Evolutionary conservation across 2,888 invertebrate species (phyloP), one percentile per base, ranked within the genome.

Genomic region (Leuctra nigra): DNA sequence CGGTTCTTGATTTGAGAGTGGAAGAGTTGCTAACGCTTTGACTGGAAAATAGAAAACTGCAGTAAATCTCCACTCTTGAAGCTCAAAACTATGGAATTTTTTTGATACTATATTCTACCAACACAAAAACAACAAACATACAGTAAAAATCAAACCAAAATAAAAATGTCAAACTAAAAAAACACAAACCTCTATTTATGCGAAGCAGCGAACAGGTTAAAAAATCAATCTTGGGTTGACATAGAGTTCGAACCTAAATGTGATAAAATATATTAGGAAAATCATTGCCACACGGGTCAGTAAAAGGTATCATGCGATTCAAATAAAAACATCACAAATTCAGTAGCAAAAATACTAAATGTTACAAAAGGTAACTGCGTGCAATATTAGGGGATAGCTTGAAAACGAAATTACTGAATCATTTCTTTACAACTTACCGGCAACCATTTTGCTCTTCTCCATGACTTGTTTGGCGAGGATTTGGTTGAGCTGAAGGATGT

Each of bases 371-470:
- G n/a, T n/a, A n/a, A n/a, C n/a, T n/a, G n/a, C n/a, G n/a, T n/a
- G n/a, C n/a, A n/a, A n/a, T n/a, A n/a, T n/a, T n/a, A n/a, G n/a
- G n/a, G n/a, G n/a, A n/a, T n/a, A n/a, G n/a, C n/a, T n/a, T n/a
- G n/a, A n/a, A n/a, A n/a, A n/a, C n/a, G n/a, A n/a, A n/a, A n/a
- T n/a, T n/a, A n/a, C n/a, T n/a, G n/a, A n/a, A n/a, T n/a, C n/a
- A n/a, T n/a, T n/a, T n/a, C n/a, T n/a, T 24, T 39, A 14, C 29
- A 11, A 75, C 81, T 78, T 81, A 94, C 94, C 94, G 74, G 95
- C 94, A 66, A 93, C 92, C 70, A 91, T 88, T 80, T 92, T 91
- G 77, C 92, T 93, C 81, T 91, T 91, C 75, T 91, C 90, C 80
- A 92, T 94, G 66, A 94, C 94, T 78, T 91, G 90, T 72, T 90